phyloP scores from a whole-genome alignment of 2,888 invertebrate genomes.

The Lasius platythorax region DNA sequence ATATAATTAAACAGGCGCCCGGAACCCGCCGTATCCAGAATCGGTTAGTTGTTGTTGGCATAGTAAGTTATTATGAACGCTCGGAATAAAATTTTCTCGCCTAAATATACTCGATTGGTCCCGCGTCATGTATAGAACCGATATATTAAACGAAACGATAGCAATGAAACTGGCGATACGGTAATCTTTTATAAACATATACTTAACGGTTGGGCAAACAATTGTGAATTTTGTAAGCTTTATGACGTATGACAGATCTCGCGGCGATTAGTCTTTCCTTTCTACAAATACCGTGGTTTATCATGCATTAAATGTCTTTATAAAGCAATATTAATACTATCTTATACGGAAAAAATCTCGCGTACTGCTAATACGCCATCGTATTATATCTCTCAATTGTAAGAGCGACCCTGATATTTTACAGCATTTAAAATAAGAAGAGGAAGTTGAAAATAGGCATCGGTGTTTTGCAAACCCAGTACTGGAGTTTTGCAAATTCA shows the following conservation, averaged over 20 bases:
- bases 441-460: neutral
- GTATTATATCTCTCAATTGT: neutral
- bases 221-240: neutral
- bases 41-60: conserved; percentile 38
- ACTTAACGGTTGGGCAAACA: neutral
- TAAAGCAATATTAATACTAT: neutral
- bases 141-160: neutral
- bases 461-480: neutral
- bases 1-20: neutral
- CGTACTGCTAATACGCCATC: neutral
- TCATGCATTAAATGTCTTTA: neutral
- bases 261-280: neutral
- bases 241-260: neutral
- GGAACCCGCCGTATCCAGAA: conserved; percentile 53
- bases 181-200: neutral
- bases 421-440: neutral
- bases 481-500: neutral
- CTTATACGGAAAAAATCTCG: neutral
- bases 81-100: neutral
- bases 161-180: neutral
- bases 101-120: neutral
- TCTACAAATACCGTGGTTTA: neutral
- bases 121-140: neutral
- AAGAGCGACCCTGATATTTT: neutral
- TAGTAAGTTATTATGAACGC: neutral